These are phyloP conservation scores for Crypturellus tataupa DNA, from an alignment of 2,797 vertebrate species.

Conservation along the genomic window DNA sequence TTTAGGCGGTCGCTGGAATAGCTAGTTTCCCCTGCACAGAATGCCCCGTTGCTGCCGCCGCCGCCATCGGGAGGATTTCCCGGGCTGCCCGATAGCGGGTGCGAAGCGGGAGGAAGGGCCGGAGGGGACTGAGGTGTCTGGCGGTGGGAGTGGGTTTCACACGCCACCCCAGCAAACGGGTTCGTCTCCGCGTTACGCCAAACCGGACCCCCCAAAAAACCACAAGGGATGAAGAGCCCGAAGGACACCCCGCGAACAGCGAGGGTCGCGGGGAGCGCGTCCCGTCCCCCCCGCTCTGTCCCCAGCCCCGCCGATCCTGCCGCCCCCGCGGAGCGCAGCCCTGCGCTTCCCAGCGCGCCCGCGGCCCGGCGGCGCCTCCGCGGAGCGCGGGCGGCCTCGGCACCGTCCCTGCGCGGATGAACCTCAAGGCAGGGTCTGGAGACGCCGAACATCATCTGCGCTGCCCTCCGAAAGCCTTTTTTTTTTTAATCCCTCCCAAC, in stretches of 20 bases:
- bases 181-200: not conserved
- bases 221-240: not conserved
- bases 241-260: not conserved
- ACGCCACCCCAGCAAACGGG: not conserved
- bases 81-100: not conserved
- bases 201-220: not conserved
- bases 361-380: not conserved
- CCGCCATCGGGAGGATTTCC: not conserved
- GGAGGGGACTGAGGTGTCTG: fast-evolving
- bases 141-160: too few species aligned
- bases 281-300: not conserved
- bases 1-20: not conserved
- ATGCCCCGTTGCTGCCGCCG: not conserved
- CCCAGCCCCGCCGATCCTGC: not conserved
- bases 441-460: not conserved
- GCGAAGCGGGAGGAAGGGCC: too few species aligned
- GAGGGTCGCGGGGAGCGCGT: not conserved
- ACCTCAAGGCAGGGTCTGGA: not conserved
- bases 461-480: not conserved
- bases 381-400: not conserved
- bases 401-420: not conserved
- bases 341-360: too few species aligned
- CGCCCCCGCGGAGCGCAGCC: not conserved
- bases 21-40: not conserved
- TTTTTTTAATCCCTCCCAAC: not conserved